phyloP scores from a whole-genome alignment of 2,888 invertebrate genomes.

The Acronicta psi region DNA sequence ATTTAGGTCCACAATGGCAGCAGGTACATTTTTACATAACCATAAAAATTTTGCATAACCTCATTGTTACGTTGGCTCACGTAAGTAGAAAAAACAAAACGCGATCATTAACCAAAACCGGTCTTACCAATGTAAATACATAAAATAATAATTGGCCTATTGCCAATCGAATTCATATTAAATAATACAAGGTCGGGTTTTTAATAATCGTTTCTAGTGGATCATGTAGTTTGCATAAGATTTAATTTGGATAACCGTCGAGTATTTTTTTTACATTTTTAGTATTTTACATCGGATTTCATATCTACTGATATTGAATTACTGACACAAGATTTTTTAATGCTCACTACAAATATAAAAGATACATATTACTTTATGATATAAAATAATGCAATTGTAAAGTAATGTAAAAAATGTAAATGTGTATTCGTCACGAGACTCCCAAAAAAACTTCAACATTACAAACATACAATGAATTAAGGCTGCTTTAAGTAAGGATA shows the following conservation, averaged over 20 bases:
- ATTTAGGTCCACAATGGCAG: too few relatives aligned
- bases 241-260: slow-evolving; percentile 7
- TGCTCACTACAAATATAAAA: too few relatives aligned
- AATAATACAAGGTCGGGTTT: slow-evolving; percentile 40
- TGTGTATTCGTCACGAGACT: neutral
- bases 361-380: too few relatives aligned
- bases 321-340: too few relatives aligned
- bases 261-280: too few relatives aligned
- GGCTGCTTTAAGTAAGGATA: slow-evolving; percentile 41
- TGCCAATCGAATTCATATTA: slow-evolving; percentile 38
- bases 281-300: too few relatives aligned
- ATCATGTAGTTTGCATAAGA: slow-evolving; percentile 6
- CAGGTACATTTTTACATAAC: too few relatives aligned
- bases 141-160: slow-evolving; percentile 39
- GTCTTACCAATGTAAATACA: slow-evolving; percentile 39
- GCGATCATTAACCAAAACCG: slow-evolving; percentile 33
- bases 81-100: slow-evolving; percentile 20
- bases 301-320: too few relatives aligned
- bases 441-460: slow-evolving; percentile 13
- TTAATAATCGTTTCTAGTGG: slow-evolving; percentile 26
- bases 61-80: slow-evolving; percentile 25
- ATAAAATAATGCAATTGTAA: too few relatives aligned
- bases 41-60: too few relatives aligned
- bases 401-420: too few relatives aligned
- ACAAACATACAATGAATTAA: slow-evolving; percentile 13